phyloP scores from a whole-genome alignment of 2,113 vertebrate species.

The Drymodes brunneopygia region DNA sequence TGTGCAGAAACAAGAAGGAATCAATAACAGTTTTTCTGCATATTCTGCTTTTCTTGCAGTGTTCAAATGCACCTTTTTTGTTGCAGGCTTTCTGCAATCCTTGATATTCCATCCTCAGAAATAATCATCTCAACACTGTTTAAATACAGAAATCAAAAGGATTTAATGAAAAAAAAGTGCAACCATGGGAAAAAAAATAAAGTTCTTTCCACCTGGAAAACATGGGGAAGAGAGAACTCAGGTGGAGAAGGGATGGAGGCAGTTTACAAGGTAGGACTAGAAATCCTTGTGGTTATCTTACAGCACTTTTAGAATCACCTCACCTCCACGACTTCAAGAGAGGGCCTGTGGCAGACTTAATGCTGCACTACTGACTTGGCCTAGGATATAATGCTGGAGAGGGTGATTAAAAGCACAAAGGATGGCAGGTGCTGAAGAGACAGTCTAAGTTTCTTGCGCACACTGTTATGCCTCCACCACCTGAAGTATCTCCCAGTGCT shows the following conservation, averaged over 20 bases:
- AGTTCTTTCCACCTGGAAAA: not conserved
- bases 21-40: not conserved
- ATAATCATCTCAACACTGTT: not conserved
- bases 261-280: not conserved
- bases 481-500: not conserved
- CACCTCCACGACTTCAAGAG: not conserved
- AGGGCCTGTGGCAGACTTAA: not conserved
- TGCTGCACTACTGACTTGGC: not conserved
- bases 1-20: not conserved
- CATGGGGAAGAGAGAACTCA: not conserved
- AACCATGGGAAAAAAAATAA: fast-evolving
- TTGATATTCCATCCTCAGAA: not conserved
- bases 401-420: not conserved
- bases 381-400: not conserved
- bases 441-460: not conserved
- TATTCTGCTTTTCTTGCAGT: not conserved
- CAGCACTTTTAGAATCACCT: not conserved
- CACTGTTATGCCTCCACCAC: not conserved
- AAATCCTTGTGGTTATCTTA: not conserved
- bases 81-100: not conserved
- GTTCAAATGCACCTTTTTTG: not conserved
- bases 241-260: not conserved
- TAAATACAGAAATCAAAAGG: not conserved
- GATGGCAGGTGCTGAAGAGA: not conserved
- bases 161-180: not conserved